A percentile compares a stretch with the other conserved stretches of the same genome.
Conservation (phyloP, 2,797 vertebrate genomes). For the Adrianichthys oophorus region DNA sequence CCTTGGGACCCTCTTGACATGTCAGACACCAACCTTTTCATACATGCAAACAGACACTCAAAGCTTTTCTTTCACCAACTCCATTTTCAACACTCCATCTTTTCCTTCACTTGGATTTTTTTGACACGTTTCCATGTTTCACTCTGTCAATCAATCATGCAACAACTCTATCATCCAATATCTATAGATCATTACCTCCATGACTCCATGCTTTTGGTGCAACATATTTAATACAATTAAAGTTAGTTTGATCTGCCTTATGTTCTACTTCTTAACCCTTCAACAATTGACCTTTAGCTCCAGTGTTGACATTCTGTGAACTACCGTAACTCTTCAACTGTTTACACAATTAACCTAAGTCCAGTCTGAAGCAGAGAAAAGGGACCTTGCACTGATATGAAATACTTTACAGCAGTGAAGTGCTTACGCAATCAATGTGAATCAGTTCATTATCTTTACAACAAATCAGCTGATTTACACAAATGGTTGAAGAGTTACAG, state of each 20-base stretch:
- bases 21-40: constrained; percentile 37
- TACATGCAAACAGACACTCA: constrained; percentile 12
- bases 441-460: too few relatives aligned
- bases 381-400: too few relatives aligned
- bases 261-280: constrained; percentile 66
- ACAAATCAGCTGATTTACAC: too few relatives aligned
- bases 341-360: too few relatives aligned
- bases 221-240: constrained; percentile 81
- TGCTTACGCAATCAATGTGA: too few relatives aligned
- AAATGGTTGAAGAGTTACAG: too few relatives aligned
- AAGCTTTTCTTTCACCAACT: constrained; percentile 7
- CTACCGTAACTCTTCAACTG: too few relatives aligned
- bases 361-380: too few relatives aligned
- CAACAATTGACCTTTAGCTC: too few relatives aligned
- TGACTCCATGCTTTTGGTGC: constrained; percentile 34
- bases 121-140: constrained; percentile 4
- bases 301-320: too few relatives aligned
- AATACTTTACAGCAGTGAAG: too few relatives aligned
- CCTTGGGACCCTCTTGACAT: constrained; percentile 42
- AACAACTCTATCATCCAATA: constrained; percentile 18
- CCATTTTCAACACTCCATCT: constrained; percentile 35
- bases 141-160: constrained; percentile 44
- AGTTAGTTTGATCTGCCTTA: constrained; percentile 71
- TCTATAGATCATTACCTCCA: constrained; percentile 20
- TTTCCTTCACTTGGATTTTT: constrained; percentile 33